Evolutionary conservation across 1,140 invertebrate species (phyloP).

Genomic region (Palaemon carinicauda): DNA sequence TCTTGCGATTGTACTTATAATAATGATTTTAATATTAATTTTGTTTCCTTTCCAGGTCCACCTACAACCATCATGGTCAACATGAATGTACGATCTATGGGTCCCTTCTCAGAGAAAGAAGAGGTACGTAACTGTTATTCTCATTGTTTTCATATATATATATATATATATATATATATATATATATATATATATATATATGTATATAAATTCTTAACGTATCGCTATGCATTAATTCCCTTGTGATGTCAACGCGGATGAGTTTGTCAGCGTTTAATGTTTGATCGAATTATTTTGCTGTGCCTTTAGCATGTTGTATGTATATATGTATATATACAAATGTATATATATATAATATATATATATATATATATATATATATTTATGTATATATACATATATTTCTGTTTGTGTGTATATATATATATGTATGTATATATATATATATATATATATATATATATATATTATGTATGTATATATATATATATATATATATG

Average conservation of each 20-base stretch:
- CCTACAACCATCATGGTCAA: conserved; percentile 66
- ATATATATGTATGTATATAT: background rate
- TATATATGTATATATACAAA: conserved; percentile 9
- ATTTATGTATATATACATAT: too few relatives aligned
- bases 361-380: background rate
- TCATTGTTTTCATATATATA: background rate
- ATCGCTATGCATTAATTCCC: too few relatives aligned
- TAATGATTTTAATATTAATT: too few relatives aligned
- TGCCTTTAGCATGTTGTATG: background rate
- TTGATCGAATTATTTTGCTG: too few relatives aligned
- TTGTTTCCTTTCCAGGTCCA: conserved; percentile 64
- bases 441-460: conserved; percentile 12
- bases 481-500: background rate
- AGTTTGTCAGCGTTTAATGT: background rate
- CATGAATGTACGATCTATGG: conserved; percentile 69
- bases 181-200: too few relatives aligned
- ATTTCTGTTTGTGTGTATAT: too few relatives aligned
- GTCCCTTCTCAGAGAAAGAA: conserved; percentile 69
- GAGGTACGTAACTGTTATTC: conserved; percentile 64
- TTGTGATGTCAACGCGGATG: background rate
- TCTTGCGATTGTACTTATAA: too few relatives aligned
- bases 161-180: too few relatives aligned
- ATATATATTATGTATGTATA: conserved; percentile 6
- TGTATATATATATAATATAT: conserved; percentile 11
- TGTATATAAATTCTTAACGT: too few relatives aligned